These are phyloP conservation scores for Heteractis magnifica DNA, from an alignment of 92 coral and sea anemone genomes.

Conservation along the genomic window DNA sequence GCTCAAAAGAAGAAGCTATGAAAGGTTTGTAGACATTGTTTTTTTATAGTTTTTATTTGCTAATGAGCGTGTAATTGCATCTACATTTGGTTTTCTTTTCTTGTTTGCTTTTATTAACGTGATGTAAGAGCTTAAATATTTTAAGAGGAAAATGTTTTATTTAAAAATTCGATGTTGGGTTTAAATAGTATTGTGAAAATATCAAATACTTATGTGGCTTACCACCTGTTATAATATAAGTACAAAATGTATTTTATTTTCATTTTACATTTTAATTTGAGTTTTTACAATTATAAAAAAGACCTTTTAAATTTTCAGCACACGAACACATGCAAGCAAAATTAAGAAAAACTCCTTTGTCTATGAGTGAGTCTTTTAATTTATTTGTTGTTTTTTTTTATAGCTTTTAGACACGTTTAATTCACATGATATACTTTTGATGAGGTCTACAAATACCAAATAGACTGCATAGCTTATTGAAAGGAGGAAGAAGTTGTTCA, in stretches of 20 bases:
- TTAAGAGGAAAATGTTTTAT: not conserved
- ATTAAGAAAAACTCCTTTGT: not conserved
- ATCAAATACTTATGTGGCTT: not conserved
- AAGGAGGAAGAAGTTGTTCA: not conserved
- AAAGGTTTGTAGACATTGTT: constrained; percentile 34
- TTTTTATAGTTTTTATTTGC: not conserved
- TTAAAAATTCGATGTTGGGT: not conserved
- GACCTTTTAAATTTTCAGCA: not conserved
- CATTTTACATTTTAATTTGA: not conserved
- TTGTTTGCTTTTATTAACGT: not conserved
- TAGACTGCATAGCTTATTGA: too few relatives aligned
- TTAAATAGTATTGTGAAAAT: not conserved
- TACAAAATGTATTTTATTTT: not conserved
- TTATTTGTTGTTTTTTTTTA: not conserved
- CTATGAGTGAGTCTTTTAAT: constrained; percentile 1
- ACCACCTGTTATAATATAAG: not conserved
- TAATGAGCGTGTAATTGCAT: not conserved
- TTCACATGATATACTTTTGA: not conserved
- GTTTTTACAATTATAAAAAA: too few relatives aligned
- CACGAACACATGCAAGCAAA: not conserved
- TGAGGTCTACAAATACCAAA: not conserved
- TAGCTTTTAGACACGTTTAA: not conserved
- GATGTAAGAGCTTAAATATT: not conserved
- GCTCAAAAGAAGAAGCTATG: constrained; percentile 21
- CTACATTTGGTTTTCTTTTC: not conserved